phyloP scores from a whole-genome alignment of 2,113 vertebrate species.

The Stercorarius parasiticus region DNA sequence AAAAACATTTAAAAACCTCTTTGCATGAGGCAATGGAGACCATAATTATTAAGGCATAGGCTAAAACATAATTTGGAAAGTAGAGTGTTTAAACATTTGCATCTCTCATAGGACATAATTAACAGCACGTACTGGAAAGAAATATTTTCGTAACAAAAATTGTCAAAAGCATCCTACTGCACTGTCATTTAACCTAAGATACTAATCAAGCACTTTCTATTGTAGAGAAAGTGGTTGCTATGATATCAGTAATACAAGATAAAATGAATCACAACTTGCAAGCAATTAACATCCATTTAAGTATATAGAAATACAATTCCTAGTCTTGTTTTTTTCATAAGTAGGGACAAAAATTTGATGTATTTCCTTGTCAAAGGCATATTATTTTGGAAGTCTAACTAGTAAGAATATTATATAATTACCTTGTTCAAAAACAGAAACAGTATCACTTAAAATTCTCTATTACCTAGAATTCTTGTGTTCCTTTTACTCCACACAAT shows the following conservation, averaged over 20 bases:
- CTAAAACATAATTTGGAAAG: not conserved
- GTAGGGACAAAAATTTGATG: not conserved
- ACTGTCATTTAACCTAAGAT: not conserved
- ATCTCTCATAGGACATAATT: not conserved
- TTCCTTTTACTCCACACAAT: not conserved
- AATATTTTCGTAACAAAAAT: not conserved
- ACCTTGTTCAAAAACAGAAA: not conserved
- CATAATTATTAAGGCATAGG: not conserved
- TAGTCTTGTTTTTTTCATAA: not conserved
- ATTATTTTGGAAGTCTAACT: not conserved
- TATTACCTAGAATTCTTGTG: not conserved
- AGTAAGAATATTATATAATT: not conserved
- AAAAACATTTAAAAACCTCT: slow-evolving; percentile 11
- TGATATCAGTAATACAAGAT: not conserved
- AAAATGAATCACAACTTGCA: not conserved
- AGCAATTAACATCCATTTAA: not conserved
- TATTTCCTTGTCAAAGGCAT: not conserved
- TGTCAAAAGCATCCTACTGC: not conserved
- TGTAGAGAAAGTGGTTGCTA: not conserved
- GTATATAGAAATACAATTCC: not conserved
- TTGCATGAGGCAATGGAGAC: not conserved
- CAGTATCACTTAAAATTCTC: not conserved
- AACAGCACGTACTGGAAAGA: not conserved
- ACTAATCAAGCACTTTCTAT: not conserved
- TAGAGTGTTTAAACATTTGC: not conserved